Conservation (phyloP, 2,113 vertebrate genomes). For the Brachypodius melanocephalos region DNA sequence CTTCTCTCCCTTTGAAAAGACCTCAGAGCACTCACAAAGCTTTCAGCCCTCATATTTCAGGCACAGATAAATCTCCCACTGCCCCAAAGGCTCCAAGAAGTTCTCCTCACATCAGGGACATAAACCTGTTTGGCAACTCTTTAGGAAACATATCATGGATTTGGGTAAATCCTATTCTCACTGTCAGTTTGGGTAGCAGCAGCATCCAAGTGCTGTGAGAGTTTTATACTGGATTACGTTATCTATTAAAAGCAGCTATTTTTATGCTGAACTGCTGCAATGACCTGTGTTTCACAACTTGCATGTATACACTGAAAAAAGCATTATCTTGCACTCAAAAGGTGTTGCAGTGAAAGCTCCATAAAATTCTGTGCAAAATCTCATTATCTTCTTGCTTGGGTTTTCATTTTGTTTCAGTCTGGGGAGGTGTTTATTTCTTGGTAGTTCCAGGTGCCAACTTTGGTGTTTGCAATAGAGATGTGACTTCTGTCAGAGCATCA, state of each 20-base stretch:
- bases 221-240: slow-evolving; percentile 23
- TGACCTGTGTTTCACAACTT: slow-evolving; percentile 38
- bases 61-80: neutral
- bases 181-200: neutral
- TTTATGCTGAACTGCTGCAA: slow-evolving; percentile 25
- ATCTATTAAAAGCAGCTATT: slow-evolving; percentile 54
- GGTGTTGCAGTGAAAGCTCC: neutral
- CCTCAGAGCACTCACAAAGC: neutral
- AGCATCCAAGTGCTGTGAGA: neutral
- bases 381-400: neutral
- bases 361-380: slow-evolving; percentile 27
- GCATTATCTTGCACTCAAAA: neutral
- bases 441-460: neutral
- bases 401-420: neutral
- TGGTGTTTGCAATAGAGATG: neutral
- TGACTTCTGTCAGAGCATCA: neutral
- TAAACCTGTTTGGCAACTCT: neutral
- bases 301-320: neutral
- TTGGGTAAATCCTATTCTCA: neutral
- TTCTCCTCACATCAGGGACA: neutral
- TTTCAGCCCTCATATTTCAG: neutral
- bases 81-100: neutral
- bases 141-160: neutral
- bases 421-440: neutral
- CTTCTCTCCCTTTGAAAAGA: neutral